These are phyloP conservation scores for Vannuccia rotundouncinata DNA, from an alignment of 2,888 invertebrate species.

Conservation along the genomic window DNA sequence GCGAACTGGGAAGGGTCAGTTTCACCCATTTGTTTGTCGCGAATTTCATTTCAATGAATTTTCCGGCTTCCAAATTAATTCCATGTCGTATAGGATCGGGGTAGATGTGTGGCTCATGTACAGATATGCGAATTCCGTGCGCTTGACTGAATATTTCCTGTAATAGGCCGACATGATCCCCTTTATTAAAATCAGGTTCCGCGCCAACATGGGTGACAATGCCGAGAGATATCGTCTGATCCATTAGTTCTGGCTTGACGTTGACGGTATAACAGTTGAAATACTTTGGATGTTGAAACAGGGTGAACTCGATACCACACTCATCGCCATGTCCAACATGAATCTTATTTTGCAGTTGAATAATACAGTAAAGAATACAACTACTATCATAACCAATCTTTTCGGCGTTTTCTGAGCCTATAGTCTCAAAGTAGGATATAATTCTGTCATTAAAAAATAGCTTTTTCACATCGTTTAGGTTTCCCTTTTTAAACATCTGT, in stretches of 20 bases:
- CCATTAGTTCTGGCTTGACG: neutral
- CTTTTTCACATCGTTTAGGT: neutral
- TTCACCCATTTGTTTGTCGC: conserved; percentile 24
- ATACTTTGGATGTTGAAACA: conserved; percentile 17
- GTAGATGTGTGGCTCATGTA: conserved; percentile 26
- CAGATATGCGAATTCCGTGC: conserved; percentile 24
- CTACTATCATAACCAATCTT: neutral
- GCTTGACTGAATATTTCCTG: conserved; percentile 36
- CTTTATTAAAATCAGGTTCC: conserved; percentile 9
- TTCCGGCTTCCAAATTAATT: conserved; percentile 31
- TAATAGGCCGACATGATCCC: neutral
- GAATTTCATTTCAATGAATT: conserved; percentile 30
- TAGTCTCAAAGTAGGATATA: conserved; percentile 34
- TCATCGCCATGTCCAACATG: conserved; percentile 29
- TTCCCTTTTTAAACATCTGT: neutral
- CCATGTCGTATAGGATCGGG: conserved; percentile 22
- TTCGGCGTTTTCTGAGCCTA: conserved; percentile 19
- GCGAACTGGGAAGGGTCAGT: neutral
- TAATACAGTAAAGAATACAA: conserved; percentile 28
- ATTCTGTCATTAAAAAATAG: conserved; percentile 33
- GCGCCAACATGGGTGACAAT: conserved; percentile 26
- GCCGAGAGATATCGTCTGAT: conserved; percentile 19
- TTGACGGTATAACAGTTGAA: conserved; percentile 32
- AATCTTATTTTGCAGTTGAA: conserved; percentile 27
- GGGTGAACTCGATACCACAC: conserved; percentile 29